phyloP scores from a whole-genome alignment of 2,888 invertebrate species.

The Volucella zonaria region DNA sequence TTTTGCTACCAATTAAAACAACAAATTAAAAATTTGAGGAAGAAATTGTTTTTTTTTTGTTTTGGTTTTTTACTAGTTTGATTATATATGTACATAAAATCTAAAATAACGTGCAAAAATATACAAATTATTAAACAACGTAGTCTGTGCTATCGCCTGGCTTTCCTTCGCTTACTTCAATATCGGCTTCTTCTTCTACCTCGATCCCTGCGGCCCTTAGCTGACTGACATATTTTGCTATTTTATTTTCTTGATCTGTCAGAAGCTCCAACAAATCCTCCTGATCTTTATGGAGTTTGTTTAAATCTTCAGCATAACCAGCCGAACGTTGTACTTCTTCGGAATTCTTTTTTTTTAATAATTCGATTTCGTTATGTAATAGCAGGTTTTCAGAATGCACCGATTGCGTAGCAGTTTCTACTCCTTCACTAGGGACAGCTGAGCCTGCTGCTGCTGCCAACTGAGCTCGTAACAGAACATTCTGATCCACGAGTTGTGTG shows the following conservation, averaged over 20 bases:
- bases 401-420: constrained; percentile 76
- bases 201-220: constrained; percentile 83
- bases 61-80: constrained; percentile 9
- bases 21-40: constrained; percentile 2
- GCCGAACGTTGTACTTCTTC: constrained; percentile 78
- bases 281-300: constrained; percentile 91
- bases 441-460: constrained; percentile 82
- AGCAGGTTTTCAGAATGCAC: constrained; percentile 81
- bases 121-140: constrained; percentile 53
- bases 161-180: constrained; percentile 78
- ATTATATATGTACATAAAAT: constrained; percentile 53
- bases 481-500: constrained; percentile 92
- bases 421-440: constrained; percentile 68
- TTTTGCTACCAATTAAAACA: not conserved
- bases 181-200: constrained; percentile 82
- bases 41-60: constrained; percentile 21
- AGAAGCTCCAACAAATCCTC: constrained; percentile 95
- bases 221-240: constrained; percentile 86
- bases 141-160: constrained; percentile 33
- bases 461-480: constrained; percentile 91
- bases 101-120: constrained; percentile 17
- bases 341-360: constrained; percentile 76
- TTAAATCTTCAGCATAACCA: constrained; percentile 83
- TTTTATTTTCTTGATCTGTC: constrained; percentile 91
- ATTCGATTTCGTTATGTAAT: constrained; percentile 79